Evolutionary conservation across 2,888 invertebrate species (phyloP), one percentile per base, ranked within the genome.

Genomic region (Ichneumon xanthorius): DNA sequence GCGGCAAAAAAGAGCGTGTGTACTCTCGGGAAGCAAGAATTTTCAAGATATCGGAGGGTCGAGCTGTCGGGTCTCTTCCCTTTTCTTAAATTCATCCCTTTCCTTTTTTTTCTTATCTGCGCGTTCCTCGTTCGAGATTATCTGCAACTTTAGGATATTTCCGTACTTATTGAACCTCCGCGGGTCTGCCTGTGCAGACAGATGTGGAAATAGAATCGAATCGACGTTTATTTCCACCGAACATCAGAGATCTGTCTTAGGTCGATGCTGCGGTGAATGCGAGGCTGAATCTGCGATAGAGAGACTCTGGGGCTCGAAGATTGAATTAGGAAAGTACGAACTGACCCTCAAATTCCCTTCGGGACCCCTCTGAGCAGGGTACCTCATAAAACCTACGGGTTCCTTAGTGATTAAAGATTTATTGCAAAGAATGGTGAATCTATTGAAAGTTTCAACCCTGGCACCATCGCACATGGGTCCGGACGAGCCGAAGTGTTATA

Each of bases 21-120:
- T 26, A 58, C 26, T 58, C 26, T 58, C 22, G 26, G 26, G 61
- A 61, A 61, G 73, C 26, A 40, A 73, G 22, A 45, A 73, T 58
- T 58, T 73, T 73, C n/a, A 22, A 45, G 61, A 73, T 45, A 61
- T 61, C 73, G 26, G 58, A 61, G 61, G 45, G 61, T 73, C 61
- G 73, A 61, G 26, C 30, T 26, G 26, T 26, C 11, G 22, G 58
- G n/a, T 45, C 50, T 30, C 61, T 61, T 45, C 5, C 14, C 61
- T 30, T 40, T 73, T 61, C 45, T 30, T 58, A 61, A 26, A 61
- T 73, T 26, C 61, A 61, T 48, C 45, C 61, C n/a, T 63, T 55
- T 61, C 30, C 40, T 1, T 40, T 61, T 58, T 40, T 53, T 33
- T 73, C 37, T 65, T 37, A 65, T 37, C 65, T 16, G 11, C 7